These are phyloP conservation scores for Globodera ellingtonae DNA, from an alignment of 1,140 invertebrate species.

Conservation along the genomic window DNA sequence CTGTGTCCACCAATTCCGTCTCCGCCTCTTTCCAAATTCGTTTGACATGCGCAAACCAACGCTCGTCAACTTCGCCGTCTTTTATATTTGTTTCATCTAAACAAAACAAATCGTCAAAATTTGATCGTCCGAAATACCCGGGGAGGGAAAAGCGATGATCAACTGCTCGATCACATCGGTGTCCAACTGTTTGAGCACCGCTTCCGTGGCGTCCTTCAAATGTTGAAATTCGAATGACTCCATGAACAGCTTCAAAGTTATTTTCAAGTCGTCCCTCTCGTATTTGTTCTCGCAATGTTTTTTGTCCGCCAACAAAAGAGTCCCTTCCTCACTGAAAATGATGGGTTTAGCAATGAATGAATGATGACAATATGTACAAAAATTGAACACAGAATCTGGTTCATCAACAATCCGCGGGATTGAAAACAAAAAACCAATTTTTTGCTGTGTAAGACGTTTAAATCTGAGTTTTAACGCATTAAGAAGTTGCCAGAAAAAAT, in stretches of 20 bases:
- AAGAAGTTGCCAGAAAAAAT: too few species aligned
- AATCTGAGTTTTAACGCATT: too few species aligned
- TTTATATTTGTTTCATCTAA: not conserved
- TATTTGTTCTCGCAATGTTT: constrained; percentile 51
- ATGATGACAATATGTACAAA: not conserved
- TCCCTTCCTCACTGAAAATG: constrained; percentile 56
- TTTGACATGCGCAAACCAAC: constrained; percentile 44
- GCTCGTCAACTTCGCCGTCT: constrained; percentile 5
- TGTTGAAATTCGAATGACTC: constrained; percentile 47
- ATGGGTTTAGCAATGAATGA: not conserved
- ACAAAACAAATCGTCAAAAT: constrained; percentile 7
- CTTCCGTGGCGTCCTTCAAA: constrained; percentile 47
- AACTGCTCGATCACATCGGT: constrained; percentile 61
- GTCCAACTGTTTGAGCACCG: constrained; percentile 50
- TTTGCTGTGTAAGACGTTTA: too few species aligned
- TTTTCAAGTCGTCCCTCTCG: constrained; percentile 62
- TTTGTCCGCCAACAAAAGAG: constrained; percentile 55
- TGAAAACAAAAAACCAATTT: too few species aligned
- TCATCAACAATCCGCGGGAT: too few species aligned
- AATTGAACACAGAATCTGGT: too few species aligned
- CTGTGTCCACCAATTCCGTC: constrained; percentile 25
- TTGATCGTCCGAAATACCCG: constrained; percentile 29
- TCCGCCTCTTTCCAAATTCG: constrained; percentile 37
- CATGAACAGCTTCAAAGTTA: constrained; percentile 60
- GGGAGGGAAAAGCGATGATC: constrained; percentile 56